phyloP scores from a whole-genome alignment of 2,797 vertebrate genomes.

The Coreius guichenoti region DNA sequence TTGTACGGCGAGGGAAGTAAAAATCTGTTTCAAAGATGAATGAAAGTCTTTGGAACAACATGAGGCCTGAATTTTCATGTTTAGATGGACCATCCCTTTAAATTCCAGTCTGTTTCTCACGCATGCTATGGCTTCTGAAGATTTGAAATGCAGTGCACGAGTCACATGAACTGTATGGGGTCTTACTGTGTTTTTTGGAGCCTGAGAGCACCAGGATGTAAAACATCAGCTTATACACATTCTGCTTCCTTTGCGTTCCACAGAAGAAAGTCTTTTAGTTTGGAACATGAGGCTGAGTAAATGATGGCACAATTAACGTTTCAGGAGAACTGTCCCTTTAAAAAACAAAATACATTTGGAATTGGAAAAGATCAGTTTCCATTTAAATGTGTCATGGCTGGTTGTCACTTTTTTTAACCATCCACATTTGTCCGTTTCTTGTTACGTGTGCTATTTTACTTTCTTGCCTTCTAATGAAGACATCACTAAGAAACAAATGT shows the following conservation, averaged over 20 bases:
- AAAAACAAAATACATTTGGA: background rate
- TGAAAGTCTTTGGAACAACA: background rate
- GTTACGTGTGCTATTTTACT: background rate
- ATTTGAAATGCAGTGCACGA: background rate
- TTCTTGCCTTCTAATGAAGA: background rate
- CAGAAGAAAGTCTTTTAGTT: background rate
- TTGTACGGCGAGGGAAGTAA: too few species aligned
- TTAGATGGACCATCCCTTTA: too few species aligned
- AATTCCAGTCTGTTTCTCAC: background rate
- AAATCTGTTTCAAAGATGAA: background rate
- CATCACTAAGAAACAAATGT: background rate
- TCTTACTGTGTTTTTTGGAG: background rate
- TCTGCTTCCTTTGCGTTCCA: background rate
- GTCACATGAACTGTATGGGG: background rate
- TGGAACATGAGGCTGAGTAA: background rate
- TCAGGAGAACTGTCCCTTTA: background rate
- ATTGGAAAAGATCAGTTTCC: background rate
- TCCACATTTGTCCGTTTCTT: conserved; percentile 19
- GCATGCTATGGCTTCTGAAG: background rate
- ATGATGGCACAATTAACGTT: background rate
- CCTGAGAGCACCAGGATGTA: background rate
- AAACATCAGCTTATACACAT: background rate
- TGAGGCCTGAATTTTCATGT: background rate
- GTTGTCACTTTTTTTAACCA: background rate
- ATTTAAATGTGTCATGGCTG: conserved; percentile 4